Evolutionary conservation across 2,888 invertebrate species (phyloP).

Genomic region (Drosophila fulvimacula): DNA sequence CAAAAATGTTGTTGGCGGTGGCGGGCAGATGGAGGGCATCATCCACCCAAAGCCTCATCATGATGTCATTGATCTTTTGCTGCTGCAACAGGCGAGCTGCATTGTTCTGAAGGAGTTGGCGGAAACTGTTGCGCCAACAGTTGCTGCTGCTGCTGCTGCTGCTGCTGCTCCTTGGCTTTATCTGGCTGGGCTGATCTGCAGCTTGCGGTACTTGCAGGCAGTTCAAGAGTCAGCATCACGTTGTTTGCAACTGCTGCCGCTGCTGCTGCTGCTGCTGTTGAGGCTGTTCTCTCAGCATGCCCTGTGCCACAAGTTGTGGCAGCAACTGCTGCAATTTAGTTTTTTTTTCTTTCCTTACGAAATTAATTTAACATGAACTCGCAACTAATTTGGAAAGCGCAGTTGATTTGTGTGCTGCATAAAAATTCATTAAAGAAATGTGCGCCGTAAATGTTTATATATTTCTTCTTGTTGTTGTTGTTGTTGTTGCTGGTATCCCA

Average conservation of each 20-base stretch:
- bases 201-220: constrained; percentile 73
- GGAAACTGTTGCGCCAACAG: constrained; percentile 27
- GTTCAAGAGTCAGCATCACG: constrained; percentile 73
- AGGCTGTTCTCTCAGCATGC: constrained; percentile 18
- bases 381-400: constrained; percentile 72
- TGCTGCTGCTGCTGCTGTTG: constrained; percentile 13
- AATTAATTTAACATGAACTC: constrained; percentile 76
- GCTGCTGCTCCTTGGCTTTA: constrained; percentile 48
- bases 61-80: constrained; percentile 71
- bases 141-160: constrained; percentile 22
- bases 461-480: constrained; percentile 3
- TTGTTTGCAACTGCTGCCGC: constrained; percentile 21
- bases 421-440: constrained; percentile 72
- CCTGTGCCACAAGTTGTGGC: constrained; percentile 45
- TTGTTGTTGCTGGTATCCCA: background rate
- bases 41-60: constrained; percentile 71
- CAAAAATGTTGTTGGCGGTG: constrained; percentile 4
- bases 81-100: constrained; percentile 66
- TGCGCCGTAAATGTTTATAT: constrained; percentile 36
- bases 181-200: constrained; percentile 53
- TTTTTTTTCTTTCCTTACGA: constrained; percentile 29
- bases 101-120: constrained; percentile 73
- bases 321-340: constrained; percentile 35
- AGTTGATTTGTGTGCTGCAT: constrained; percentile 45
- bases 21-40: constrained; percentile 24